These are phyloP conservation scores for Lissonota sp. DNA, from an alignment of 2,888 invertebrate species.

Conservation along the genomic window DNA sequence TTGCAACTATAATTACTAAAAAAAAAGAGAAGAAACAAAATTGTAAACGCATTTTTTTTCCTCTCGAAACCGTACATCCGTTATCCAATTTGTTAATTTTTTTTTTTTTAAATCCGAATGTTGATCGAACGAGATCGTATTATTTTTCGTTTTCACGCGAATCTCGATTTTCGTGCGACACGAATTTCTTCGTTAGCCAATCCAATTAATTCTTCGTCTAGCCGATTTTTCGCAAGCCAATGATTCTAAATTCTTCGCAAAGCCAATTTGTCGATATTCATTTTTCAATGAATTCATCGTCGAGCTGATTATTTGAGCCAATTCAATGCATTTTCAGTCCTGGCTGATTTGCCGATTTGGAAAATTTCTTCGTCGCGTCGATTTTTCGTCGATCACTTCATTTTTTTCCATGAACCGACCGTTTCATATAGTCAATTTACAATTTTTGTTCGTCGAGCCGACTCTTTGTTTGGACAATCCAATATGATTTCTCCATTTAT, in stretches of 20 bases:
- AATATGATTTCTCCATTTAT: neutral
- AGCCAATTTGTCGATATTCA: neutral
- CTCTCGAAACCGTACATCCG: slow-evolving; percentile 34
- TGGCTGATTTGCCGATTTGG: neutral
- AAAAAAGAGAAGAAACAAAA: slow-evolving; percentile 38
- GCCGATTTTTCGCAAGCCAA: neutral
- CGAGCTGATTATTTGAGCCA: too few species aligned
- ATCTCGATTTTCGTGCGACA: neutral
- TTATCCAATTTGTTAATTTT: neutral
- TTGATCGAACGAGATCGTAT: slow-evolving; percentile 1
- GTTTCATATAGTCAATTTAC: too few species aligned
- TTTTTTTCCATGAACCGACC: too few species aligned
- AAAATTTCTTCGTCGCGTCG: neutral
- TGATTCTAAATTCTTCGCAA: too few species aligned
- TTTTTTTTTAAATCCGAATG: slow-evolving; percentile 26
- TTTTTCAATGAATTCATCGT: neutral
- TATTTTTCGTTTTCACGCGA: neutral
- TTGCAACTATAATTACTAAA: slow-evolving; percentile 62
- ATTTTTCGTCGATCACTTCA: too few species aligned
- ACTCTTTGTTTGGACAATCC: too few species aligned
- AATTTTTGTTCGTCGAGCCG: too few species aligned
- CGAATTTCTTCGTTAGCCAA: slow-evolving; percentile 7
- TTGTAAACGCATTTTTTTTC: slow-evolving; percentile 40
- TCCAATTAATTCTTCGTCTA: slow-evolving; percentile 3
- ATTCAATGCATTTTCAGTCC: too few species aligned